Percentiles rank a stretch among this genome's conserved stretches.
Conservation (phyloP, 92 coral and sea anemone genomes). For the Zoanthus solanderi region DNA sequence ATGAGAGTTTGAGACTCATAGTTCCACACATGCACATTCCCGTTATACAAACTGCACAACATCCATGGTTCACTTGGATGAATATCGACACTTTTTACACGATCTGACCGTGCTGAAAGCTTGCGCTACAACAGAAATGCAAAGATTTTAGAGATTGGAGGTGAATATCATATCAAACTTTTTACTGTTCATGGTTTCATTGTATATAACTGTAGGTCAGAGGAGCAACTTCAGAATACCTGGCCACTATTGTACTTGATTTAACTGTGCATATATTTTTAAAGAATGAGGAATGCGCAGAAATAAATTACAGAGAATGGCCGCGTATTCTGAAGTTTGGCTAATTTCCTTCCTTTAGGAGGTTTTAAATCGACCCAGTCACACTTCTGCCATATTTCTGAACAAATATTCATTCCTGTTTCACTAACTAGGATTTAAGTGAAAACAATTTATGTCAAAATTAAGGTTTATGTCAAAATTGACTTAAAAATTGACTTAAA, state of each 20-base stretch:
- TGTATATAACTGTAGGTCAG: no score
- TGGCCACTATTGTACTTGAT: no score
- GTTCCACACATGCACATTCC: slow-evolving; percentile 98
- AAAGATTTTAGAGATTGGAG: background rate
- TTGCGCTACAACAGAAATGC: slow-evolving; percentile 75
- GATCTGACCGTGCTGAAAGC: slow-evolving; percentile 98
- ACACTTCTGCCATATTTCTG: no score
- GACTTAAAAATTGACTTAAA: background rate
- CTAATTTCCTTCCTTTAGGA: no score
- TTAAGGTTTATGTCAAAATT: background rate
- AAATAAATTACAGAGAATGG: no score
- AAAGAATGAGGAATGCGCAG: no score
- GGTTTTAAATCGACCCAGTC: no score
- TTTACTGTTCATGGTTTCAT: background rate
- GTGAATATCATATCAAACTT: background rate
- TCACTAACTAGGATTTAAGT: background rate
- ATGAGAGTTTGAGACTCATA: slow-evolving; percentile 95
- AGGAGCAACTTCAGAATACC: no score
- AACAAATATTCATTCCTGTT: no score
- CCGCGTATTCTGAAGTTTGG: no score
- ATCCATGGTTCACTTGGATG: slow-evolving; percentile 99
- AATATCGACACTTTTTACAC: slow-evolving; percentile 96
- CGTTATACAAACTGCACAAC: slow-evolving; percentile 97
- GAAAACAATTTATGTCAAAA: background rate
- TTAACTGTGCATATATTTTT: no score